phyloP scores from a whole-genome alignment of 2,797 vertebrate species.

The Chelon labrosus region DNA sequence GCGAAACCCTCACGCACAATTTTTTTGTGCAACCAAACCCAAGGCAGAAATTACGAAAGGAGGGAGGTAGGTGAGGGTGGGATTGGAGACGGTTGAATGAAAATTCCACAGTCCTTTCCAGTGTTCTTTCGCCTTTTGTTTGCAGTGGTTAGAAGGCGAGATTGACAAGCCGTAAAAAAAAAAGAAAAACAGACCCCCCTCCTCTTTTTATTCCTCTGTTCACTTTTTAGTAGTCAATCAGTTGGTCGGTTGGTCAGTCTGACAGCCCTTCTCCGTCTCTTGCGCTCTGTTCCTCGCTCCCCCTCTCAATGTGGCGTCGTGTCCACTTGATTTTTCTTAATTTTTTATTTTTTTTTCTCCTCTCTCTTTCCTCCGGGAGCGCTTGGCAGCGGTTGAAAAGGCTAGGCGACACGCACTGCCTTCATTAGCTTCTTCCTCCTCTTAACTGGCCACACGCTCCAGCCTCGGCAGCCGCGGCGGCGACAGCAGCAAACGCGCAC shows the following conservation, averaged over 20 bases:
- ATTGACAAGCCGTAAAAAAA: constrained; percentile 47
- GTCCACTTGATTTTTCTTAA: constrained; percentile 69
- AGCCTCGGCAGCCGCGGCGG: constrained; percentile 58
- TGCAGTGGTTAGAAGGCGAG: constrained; percentile 39
- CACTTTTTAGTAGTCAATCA: constrained; percentile 82
- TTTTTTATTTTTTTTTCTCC: constrained; percentile 9
- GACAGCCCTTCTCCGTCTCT: constrained; percentile 63
- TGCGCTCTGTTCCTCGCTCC: constrained; percentile 33
- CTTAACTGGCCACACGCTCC: constrained; percentile 82
- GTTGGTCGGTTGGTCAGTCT: constrained; percentile 73
- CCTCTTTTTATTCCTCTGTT: constrained; percentile 76
- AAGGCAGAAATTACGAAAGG: constrained; percentile 51
- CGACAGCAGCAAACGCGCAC: constrained; percentile 66
- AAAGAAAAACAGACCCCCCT: constrained; percentile 57
- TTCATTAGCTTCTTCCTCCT: constrained; percentile 81
- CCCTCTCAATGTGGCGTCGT: constrained; percentile 54
- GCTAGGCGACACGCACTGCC: constrained; percentile 77
- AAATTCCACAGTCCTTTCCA: constrained; percentile 82
- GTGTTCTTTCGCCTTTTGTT: constrained; percentile 75
- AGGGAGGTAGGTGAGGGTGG: constrained; percentile 47
- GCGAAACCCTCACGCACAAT: constrained; percentile 58
- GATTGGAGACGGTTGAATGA: constrained; percentile 63
- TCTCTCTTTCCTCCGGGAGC: constrained; percentile 37
- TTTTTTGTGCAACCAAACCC: constrained; percentile 59
- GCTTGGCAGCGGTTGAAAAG: constrained; percentile 67